Evolutionary conservation across 2,888 invertebrate genomes (phyloP).

Genomic region (Pegoplata infirma): DNA sequence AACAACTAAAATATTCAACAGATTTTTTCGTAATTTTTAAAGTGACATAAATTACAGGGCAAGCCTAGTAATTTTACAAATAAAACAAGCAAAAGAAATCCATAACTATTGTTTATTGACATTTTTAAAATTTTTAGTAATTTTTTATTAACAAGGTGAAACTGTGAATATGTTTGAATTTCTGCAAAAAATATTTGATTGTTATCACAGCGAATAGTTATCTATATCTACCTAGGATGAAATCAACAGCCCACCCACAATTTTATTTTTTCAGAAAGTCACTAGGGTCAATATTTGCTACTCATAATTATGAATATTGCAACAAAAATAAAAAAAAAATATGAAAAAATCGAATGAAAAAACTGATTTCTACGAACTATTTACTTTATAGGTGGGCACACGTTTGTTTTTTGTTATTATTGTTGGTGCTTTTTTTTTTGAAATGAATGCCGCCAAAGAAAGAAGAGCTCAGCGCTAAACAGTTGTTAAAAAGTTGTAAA

Average conservation of each 20-base stretch:
- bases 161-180: neutral
- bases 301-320: conserved; percentile 59
- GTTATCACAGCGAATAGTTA: neutral
- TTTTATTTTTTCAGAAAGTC: conserved; percentile 15
- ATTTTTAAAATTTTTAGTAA: too few species aligned
- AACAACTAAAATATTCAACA: too few species aligned
- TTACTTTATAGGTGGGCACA: conserved; percentile 62
- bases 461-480: conserved; percentile 43
- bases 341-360: conserved; percentile 33
- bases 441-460: conserved; percentile 54
- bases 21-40: too few species aligned
- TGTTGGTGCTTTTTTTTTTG: conserved; percentile 37
- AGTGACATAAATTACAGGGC: too few species aligned
- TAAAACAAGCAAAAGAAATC: too few species aligned
- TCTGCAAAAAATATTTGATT: neutral
- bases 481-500: conserved; percentile 61
- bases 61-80: too few species aligned
- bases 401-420: conserved; percentile 45
- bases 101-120: too few species aligned
- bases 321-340: conserved; percentile 6
- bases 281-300: conserved; percentile 58
- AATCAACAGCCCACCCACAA: neutral
- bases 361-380: conserved; percentile 62
- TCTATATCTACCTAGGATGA: neutral
- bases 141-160: neutral